Evolutionary conservation across 2,888 invertebrate species (phyloP), one percentile per base, ranked within the genome.

Genomic region (Cordilura impudica): DNA sequence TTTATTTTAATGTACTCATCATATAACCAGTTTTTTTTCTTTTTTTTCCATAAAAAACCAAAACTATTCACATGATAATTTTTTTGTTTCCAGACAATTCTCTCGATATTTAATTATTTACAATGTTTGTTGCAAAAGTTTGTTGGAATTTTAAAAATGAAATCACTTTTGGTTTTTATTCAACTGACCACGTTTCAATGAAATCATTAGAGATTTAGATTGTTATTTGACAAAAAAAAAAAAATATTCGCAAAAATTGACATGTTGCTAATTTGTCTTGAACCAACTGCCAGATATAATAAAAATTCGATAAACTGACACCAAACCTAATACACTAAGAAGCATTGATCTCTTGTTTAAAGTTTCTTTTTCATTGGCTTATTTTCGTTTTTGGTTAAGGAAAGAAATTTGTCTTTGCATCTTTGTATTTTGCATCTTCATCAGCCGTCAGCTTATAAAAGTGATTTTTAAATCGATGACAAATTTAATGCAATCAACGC

Each of bases 401-500:
- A 49, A 54, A 39, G 45, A 58, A 63, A 75, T 56, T 18, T 39
- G 31, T 18, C 56, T 51, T 23, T 49, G 60, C 29, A 58, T 70
- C 71, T 49, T 72, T 61, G 67, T 75, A 67, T 14, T 75, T 79
- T 71, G 79, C 79, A 79, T 79, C 80, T 80, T 80, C 80, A 80
- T 80, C 80, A 77, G 80, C 76, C 77, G 76, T 77, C 76, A 77
- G 80, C 75, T 79, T 79, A 79, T 71, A 79, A 79, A 79, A 79
- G 78, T 76, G 78, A 75, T 76, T 81, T 61, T 63, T 51, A 78
- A 79, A 81, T 79, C 75, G 81, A 78, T 77, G 76, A 81, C 78
- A 79, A 81, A 81, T 81, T 81, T 82, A 82, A 82, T 82, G 81
- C 80, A 82, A 80, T 82, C 80, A 82, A 78, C 80, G 78, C 76